phyloP scores from a whole-genome alignment of 2,888 invertebrate species.

The Papilio elwesi region DNA sequence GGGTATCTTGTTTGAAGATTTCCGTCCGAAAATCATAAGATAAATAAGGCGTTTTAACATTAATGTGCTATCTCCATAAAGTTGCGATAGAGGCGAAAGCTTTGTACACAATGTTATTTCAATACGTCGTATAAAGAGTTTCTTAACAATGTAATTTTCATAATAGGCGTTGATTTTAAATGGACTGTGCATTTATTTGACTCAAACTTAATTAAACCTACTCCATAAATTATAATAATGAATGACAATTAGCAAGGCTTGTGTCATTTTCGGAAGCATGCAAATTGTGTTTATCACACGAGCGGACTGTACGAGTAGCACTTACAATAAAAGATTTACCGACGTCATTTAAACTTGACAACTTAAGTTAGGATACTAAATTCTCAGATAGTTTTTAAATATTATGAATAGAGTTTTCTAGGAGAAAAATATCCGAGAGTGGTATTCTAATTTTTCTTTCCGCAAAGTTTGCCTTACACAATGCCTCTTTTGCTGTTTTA shows the following conservation, averaged over 20 bases:
- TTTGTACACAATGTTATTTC: not conserved
- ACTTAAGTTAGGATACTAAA: too few species aligned
- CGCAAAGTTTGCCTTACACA: slow-evolving; percentile 11
- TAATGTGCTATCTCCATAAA: too few species aligned
- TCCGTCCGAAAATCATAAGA: too few species aligned
- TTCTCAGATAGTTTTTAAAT: too few species aligned
- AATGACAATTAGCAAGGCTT: slow-evolving; percentile 48
- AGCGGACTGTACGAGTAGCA: not conserved
- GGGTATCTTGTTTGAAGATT: too few species aligned
- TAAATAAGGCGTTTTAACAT: not conserved
- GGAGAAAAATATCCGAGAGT: not conserved
- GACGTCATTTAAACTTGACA: too few species aligned
- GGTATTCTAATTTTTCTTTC: not conserved
- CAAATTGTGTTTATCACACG: not conserved
- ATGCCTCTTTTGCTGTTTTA: not conserved
- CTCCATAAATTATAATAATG: slow-evolving; percentile 49
- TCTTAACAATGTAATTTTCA: slow-evolving; percentile 5
- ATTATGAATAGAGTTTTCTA: not conserved
- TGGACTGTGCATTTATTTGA: slow-evolving; percentile 16
- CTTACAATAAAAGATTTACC: not conserved
- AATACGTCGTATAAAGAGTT: not conserved
- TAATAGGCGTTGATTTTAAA: slow-evolving; percentile 21
- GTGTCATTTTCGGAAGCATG: slow-evolving; percentile 22
- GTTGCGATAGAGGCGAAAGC: not conserved
- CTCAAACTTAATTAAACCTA: slow-evolving; percentile 44